These are phyloP conservation scores for Orbicella faveolata DNA, from an alignment of 64 coral and sea anemone species.

Conservation along the genomic window DNA sequence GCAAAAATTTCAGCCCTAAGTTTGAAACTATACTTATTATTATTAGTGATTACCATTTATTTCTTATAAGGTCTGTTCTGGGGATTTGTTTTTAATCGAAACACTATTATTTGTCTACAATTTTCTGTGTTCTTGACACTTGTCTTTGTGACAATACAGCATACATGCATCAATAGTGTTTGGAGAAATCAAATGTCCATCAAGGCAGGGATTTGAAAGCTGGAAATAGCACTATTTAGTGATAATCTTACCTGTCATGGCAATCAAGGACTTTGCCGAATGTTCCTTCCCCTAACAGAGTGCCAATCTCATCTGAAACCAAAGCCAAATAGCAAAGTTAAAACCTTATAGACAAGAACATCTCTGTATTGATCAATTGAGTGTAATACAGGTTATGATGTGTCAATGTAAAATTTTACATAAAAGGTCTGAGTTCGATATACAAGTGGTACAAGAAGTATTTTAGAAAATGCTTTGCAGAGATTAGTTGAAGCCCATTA, in stretches of 20 bases:
- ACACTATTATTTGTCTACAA: no score
- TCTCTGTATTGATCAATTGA: not conserved
- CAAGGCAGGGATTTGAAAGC: no score
- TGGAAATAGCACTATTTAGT: no score
- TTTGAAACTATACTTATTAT: no score
- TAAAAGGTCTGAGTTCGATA: not conserved
- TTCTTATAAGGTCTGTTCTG: no score
- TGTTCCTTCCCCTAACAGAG: conserved; percentile 95
- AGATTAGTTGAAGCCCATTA: not conserved
- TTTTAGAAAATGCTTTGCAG: not conserved
- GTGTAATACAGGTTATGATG: not conserved
- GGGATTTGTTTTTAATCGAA: no score
- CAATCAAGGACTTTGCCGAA: conserved; percentile 98
- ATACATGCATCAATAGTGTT: no score
- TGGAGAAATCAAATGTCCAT: no score
- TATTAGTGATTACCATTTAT: no score
- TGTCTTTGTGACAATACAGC: no score
- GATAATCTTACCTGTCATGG: conserved; percentile 77
- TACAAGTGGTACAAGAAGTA: not conserved
- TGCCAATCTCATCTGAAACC: conserved; percentile 85
- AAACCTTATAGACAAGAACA: not conserved
- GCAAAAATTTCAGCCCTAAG: no score
- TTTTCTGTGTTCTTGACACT: no score
- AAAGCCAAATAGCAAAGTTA: conserved; percentile 16
- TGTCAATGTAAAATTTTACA: not conserved